Evolutionary conservation across 2,888 invertebrate species (phyloP), one percentile per base, ranked within the genome.

Genomic region (Sphinx pinastri): DNA sequence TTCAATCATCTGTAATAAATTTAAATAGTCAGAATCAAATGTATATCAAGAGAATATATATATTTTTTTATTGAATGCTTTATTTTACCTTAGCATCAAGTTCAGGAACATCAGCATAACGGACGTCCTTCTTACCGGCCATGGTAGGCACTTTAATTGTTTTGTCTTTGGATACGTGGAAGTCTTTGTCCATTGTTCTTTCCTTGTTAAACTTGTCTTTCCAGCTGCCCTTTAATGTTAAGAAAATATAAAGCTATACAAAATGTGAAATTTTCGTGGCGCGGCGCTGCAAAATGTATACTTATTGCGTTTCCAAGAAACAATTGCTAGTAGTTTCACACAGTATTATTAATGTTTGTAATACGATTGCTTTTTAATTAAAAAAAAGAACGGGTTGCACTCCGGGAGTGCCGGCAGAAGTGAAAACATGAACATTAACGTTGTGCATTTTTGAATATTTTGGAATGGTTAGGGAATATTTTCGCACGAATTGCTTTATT

Each of bases 101-200:
- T 74, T 86, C 87, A 2, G 69, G 6, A 73, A 87, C 88, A 55
- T 90, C 87, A 3, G 77, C 85, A 71, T 90, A 94, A 14, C 76
- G 81, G 77, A 90, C 95, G 16, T 92, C 86, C 4, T 83, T 91
- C 69, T 90, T 92, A 54, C 89, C 89, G 77, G 89, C 90, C 97
- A 98, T 97, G 89, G 95, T 97, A 10, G 96, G 94, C 2, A 97
- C 95, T 72, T 96, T 89, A 1, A 96, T 92, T 0, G 88, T 91
- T 52, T 95, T 91, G 0, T 89, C 91, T 47, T 90, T 90, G 66
- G 93, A 91, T 5, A 95, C 79, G 78, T 96, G 94, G 89, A 99
- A 99, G 19, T 95, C 95, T 67, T 87, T 91, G 0, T 95, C 91
- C 5, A 47, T 68, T 0, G 98, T 98, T 0, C 57, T 0, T 0